Conservation (phyloP, 2,113 vertebrate species). For the Parotia lawesii region DNA sequence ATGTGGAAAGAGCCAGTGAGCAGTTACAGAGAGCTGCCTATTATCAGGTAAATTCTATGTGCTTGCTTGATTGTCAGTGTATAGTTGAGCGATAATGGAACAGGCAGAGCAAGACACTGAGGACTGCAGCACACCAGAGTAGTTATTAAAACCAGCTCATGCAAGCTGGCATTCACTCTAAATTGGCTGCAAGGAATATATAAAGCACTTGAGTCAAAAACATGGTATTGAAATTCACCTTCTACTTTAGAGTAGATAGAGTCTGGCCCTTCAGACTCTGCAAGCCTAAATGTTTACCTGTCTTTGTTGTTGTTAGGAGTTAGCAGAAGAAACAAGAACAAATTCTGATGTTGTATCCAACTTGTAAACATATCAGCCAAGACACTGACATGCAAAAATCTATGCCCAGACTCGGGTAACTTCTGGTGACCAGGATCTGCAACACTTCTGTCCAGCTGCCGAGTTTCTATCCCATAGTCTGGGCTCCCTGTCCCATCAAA, state of each 20-base stretch:
- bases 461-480: not conserved
- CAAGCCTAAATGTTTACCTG: not conserved
- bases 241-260: not conserved
- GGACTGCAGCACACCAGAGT: not conserved
- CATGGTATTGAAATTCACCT: not conserved
- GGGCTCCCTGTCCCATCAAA: not conserved
- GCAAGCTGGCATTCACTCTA: not conserved
- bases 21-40: constrained; percentile 90
- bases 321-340: not conserved
- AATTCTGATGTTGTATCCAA: not conserved
- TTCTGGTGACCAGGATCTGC: not conserved
- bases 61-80: not conserved
- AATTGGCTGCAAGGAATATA: not conserved
- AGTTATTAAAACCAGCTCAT: not conserved
- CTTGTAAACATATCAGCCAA: not conserved
- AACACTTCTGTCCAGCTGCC: not conserved
- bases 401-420: accelerated
- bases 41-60: constrained; percentile 83
- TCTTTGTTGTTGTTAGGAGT: not conserved
- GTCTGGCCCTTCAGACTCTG: not conserved
- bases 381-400: not conserved
- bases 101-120: not conserved
- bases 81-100: not conserved
- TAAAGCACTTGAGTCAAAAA: not conserved
- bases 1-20: constrained; percentile 88